Evolutionary conservation across 2,113 vertebrate species (phyloP).

Genomic region (Sorex fumeus): DNA sequence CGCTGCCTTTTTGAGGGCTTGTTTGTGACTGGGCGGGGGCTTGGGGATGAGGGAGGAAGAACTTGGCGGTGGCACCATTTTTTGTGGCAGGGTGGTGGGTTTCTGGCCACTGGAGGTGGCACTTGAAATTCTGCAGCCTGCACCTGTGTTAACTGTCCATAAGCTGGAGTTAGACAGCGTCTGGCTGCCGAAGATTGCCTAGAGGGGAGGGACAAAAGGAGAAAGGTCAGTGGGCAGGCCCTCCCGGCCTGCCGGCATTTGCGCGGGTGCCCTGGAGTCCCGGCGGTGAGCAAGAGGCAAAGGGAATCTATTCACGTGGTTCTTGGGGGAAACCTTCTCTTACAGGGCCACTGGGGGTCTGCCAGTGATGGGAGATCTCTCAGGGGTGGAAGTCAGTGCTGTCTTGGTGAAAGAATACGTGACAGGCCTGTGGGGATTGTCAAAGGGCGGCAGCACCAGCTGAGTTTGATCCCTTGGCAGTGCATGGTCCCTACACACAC

Average conservation of each 20-base stretch:
- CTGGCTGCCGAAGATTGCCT: constrained; percentile 91
- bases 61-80: constrained; percentile 86
- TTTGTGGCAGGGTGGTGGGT: constrained; percentile 83
- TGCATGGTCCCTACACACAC: too few species aligned
- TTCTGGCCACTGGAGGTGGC: constrained; percentile 86
- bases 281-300: constrained; percentile 24
- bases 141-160: constrained; percentile 81
- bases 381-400: not conserved
- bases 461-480: too few species aligned
- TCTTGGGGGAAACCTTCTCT: not conserved
- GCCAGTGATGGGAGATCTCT: not conserved
- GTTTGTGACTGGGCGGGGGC: constrained; percentile 90
- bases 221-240: not conserved
- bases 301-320: not conserved
- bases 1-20: constrained; percentile 89
- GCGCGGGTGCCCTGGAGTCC: not conserved
- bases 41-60: constrained; percentile 90
- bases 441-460: too few species aligned
- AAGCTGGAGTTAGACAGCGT: constrained; percentile 84
- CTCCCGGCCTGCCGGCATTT: not conserved
- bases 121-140: constrained; percentile 85
- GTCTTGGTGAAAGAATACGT: not conserved
- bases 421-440: too few species aligned
- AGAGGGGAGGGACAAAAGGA: constrained; percentile 59
- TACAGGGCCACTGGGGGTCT: not conserved